These are phyloP conservation scores for Amblyjoppa proteus DNA, from an alignment of 2,888 invertebrate genomes.

Conservation along the genomic window DNA sequence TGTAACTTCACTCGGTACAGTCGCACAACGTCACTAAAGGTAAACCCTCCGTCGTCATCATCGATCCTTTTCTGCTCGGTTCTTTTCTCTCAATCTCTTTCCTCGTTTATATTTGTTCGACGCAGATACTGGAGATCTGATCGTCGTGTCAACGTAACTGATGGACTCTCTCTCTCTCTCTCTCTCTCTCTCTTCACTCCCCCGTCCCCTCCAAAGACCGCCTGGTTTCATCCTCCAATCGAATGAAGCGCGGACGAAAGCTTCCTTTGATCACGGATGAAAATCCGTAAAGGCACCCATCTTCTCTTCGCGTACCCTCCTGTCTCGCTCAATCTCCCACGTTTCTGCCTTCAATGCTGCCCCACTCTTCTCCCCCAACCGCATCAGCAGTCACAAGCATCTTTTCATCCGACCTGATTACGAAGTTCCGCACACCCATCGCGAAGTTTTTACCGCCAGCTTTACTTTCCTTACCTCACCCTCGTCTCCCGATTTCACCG, in stretches of 20 bases:
- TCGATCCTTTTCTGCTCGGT: background rate
- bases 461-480: background rate
- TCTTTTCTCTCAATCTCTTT: slow-evolving; percentile 21
- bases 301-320: background rate
- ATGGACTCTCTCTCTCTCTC: background rate
- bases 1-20: slow-evolving; percentile 13
- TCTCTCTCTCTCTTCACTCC: background rate
- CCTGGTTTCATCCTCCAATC: slow-evolving; percentile 54
- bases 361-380: slow-evolving; percentile 26
- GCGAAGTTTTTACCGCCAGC: background rate
- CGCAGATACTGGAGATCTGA: background rate
- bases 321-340: background rate
- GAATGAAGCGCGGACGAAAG: slow-evolving; percentile 52
- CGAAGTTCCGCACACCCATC: slow-evolving; percentile 15
- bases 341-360: background rate
- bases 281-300: slow-evolving; percentile 48
- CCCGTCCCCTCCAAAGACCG: slow-evolving; percentile 2
- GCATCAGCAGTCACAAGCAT: slow-evolving; percentile 30
- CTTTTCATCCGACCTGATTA: slow-evolving; percentile 54
- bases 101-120: background rate
- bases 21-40: background rate
- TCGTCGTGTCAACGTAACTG: background rate
- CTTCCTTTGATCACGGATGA: slow-evolving; percentile 63
- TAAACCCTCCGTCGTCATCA: slow-evolving; percentile 33
- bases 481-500: background rate